Evolutionary conservation across 2,888 invertebrate genomes (phyloP).

Genomic region (Girardia tigrina): DNA sequence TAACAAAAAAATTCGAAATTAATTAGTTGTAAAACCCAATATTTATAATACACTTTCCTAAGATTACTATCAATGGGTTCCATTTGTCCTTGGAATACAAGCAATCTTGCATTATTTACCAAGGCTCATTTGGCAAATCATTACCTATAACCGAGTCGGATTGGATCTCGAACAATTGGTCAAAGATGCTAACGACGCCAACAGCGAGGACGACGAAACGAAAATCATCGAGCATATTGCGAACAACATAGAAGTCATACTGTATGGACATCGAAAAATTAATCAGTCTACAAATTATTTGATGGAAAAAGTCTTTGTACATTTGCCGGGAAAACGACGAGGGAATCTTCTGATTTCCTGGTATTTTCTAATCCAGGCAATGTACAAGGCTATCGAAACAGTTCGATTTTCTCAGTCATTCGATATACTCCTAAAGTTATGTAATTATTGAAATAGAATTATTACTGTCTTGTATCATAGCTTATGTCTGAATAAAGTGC

Average conservation of each 20-base stretch:
- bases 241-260: background rate
- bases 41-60: too few species aligned
- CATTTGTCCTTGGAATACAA: constrained; percentile 30
- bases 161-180: constrained; percentile 28
- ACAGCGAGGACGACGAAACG: background rate
- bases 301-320: background rate
- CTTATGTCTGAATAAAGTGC: too few species aligned
- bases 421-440: too few species aligned
- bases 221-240: constrained; percentile 24
- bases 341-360: constrained; percentile 21
- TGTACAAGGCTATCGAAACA: constrained; percentile 26
- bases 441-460: too few species aligned
- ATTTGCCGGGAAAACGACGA: constrained; percentile 27
- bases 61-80: constrained; percentile 36
- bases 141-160: constrained; percentile 30
- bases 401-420: constrained; percentile 26
- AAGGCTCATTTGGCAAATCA: constrained; percentile 28
- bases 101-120: constrained; percentile 35
- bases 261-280: background rate
- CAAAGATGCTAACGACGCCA: background rate
- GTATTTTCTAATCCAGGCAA: constrained; percentile 29
- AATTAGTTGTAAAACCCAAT: too few species aligned
- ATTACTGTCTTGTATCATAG: too few species aligned
- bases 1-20: too few species aligned
- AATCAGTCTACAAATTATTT: too few species aligned